A percentile compares a stretch with the other conserved stretches of the same genome.
Conservation (phyloP, 2,113 vertebrate species). For the Actenoides hombroni region DNA sequence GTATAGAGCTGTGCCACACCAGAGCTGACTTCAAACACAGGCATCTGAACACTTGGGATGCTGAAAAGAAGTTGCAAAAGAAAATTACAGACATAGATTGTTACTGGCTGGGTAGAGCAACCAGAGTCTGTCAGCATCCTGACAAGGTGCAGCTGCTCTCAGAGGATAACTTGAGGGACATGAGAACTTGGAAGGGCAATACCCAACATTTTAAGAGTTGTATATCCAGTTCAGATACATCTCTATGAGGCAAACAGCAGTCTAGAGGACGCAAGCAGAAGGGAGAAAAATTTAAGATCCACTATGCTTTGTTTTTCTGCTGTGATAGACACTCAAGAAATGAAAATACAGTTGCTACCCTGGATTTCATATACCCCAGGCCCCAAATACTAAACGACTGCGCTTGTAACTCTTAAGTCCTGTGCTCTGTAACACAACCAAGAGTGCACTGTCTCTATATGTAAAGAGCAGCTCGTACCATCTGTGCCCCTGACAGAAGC, state of each 20-base stretch:
- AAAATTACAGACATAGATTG: not conserved
- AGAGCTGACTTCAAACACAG: not conserved
- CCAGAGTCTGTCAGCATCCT: not conserved
- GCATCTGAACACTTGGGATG: not conserved
- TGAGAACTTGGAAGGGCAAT: not conserved
- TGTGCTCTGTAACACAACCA: not conserved
- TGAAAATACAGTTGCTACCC: not conserved
- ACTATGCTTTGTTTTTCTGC: not conserved
- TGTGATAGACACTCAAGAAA: not conserved
- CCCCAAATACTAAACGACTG: not conserved
- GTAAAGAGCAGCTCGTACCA: not conserved
- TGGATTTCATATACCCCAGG: not conserved
- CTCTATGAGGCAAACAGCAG: not conserved
- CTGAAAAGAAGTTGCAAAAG: not conserved
- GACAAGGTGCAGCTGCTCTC: fast-evolving
- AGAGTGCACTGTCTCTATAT: not conserved
- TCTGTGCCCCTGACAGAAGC: not conserved
- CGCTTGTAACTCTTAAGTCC: not conserved
- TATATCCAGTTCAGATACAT: not conserved
- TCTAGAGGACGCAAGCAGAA: not conserved
- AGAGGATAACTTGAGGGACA: not conserved
- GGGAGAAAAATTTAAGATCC: not conserved
- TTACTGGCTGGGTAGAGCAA: not conserved
- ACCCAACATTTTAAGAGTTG: not conserved
- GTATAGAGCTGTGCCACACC: not conserved